Evolutionary conservation across 64 coral and sea anemone genomes (phyloP).

Genomic region (Montipora capricornis): DNA sequence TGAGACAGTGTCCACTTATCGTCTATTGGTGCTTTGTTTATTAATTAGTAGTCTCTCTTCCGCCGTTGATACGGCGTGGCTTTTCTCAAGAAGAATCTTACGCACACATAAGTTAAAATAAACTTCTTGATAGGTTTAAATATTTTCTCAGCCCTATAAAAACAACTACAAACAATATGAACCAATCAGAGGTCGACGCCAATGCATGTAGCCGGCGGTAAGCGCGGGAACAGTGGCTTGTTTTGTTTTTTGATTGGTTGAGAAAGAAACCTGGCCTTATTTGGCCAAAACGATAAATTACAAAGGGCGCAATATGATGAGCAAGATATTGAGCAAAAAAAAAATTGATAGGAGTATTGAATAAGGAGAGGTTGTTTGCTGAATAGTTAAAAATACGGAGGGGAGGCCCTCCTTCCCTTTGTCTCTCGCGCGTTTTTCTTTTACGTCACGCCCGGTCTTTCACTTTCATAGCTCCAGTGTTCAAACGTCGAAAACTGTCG

Average conservation of each 20-base stretch:
- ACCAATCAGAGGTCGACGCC: not conserved
- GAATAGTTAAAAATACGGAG: too few relatives aligned
- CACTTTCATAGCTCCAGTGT: too few relatives aligned
- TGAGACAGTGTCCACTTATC: not conserved
- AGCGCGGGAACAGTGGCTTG: not conserved
- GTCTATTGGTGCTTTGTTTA: not conserved
- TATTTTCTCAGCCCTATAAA: not conserved
- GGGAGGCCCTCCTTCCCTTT: too few relatives aligned
- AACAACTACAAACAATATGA: not conserved
- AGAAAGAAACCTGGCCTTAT: too few relatives aligned
- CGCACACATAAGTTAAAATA: not conserved
- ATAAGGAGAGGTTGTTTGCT: not conserved
- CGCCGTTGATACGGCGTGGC: not conserved
- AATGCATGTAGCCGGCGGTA: not conserved
- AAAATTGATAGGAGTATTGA: not conserved
- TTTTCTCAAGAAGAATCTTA: not conserved
- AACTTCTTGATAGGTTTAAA: too few relatives aligned
- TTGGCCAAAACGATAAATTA: not conserved
- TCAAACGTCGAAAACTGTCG: too few relatives aligned
- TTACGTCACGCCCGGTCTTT: too few relatives aligned
- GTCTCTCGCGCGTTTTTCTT: too few relatives aligned
- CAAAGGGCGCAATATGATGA: not conserved
- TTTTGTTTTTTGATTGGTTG: not conserved
- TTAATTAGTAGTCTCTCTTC: not conserved
- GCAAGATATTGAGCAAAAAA: not conserved